Base-by-base conservation (phyloP, 2,113 vertebrate genomes). In the Hippolais icterina region DNA sequence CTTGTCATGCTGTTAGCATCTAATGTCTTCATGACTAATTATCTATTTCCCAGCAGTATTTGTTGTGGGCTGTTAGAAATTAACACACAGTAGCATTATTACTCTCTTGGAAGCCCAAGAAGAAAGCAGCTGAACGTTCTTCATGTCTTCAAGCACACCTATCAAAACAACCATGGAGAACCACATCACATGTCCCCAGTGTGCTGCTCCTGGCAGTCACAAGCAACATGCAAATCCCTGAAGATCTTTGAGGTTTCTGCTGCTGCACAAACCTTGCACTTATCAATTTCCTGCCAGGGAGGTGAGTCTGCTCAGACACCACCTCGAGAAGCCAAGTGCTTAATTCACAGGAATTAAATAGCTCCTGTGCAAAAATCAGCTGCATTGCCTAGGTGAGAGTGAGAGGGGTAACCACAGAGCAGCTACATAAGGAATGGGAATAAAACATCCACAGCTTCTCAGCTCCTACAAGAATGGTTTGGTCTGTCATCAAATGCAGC, bases 121-220 rank as follows among this genome's bases (percentile, higher is more conserved):
- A 79, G 20, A 68, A 59, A 94, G 29, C 9, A 80, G 33, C 9
- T 7, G 5, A 22, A n/a, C 3, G 2, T 31, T 70, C 65, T 53
- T 53, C 16, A 5, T 10, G 39, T 29, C n/a, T 75, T 44, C 39
- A 66, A 66, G 53, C 29, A 33, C 1, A 0, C 21, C 27, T 44
- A 7, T 12, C 59, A 24, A 76, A 89, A 57, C 7, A 74, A 31
- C 10, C 0, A 0, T 2, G 22, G 19, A 41, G 25, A 20, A 29
- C 6, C 3, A 15, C 27, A 42, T n/a, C 75, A 41, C 25, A 17
- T 0, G 1, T 25, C 52, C 52, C 17, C 10, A 5, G 15, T 0
- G 0, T 11, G 42, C 42, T 69, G 15, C 33, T 80, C 33, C 31
- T 16, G 28, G 11, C 39, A 46, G 6, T 18, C 20, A 37, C 66